These are phyloP conservation scores for Ormia ochracea DNA, from an alignment of 2,888 invertebrate species.

Conservation along the genomic window DNA sequence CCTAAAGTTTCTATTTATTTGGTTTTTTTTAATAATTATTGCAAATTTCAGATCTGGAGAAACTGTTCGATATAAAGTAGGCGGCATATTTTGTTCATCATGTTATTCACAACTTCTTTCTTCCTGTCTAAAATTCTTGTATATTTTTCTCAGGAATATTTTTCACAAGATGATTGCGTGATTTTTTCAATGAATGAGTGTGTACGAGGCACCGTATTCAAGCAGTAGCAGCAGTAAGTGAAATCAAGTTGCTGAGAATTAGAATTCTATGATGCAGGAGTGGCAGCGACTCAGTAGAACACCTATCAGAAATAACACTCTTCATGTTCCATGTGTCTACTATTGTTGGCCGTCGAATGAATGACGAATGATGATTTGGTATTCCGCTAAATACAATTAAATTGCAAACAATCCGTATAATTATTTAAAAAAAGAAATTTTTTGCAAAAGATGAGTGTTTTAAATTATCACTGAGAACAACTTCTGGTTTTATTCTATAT, in stretches of 20 bases:
- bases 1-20: neutral
- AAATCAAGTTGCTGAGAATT: neutral
- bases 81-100: conserved; percentile 41
- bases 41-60: neutral
- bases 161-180: neutral
- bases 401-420: conserved; percentile 51
- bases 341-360: conserved; percentile 17
- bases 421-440: conserved; percentile 35
- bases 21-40: neutral
- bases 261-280: neutral
- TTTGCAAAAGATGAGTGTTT: neutral
- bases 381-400: conserved; percentile 17
- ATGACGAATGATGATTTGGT: conserved; percentile 37
- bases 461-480: neutral
- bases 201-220: neutral
- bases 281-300: conserved; percentile 14
- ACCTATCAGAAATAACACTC: neutral
- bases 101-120: conserved; percentile 42
- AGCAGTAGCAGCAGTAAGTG: neutral
- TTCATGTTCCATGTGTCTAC: neutral
- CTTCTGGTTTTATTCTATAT: conserved; percentile 31
- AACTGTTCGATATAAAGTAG: neutral
- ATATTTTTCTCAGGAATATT: neutral
- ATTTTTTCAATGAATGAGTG: conserved; percentile 45
- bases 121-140: neutral